These are phyloP conservation scores for Trissolcus basalis DNA, from an alignment of 1,140 invertebrate species.

Conservation along the genomic window DNA sequence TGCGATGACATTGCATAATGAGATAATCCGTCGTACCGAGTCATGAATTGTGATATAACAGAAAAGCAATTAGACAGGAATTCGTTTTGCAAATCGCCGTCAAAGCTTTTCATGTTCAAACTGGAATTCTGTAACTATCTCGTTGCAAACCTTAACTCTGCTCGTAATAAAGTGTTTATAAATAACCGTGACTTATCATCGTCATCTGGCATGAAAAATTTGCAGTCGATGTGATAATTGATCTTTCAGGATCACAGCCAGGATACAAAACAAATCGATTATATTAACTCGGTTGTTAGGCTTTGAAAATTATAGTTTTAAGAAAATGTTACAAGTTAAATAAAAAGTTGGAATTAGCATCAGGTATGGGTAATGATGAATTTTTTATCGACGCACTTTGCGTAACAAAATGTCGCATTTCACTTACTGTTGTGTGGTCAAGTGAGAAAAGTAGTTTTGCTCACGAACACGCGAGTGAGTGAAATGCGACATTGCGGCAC, in stretches of 20 bases:
- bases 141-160: too few species aligned
- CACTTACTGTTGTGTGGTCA: too few species aligned
- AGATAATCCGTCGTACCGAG: conserved; percentile 6
- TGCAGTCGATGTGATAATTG: conserved; percentile 24
- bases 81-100: not conserved
- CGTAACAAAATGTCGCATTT: too few species aligned
- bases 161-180: conserved; percentile 9
- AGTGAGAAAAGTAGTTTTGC: too few species aligned
- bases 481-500: too few species aligned
- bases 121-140: not conserved
- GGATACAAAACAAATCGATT: conserved; percentile 13
- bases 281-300: conserved; percentile 9
- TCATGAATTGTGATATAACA: conserved; percentile 20
- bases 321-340: not conserved
- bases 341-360: conserved; percentile 20
- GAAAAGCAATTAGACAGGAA: conserved; percentile 10
- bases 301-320: conserved; percentile 4
- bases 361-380: not conserved
- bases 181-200: conserved; percentile 14
- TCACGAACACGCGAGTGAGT: too few species aligned
- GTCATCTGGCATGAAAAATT: conserved; percentile 4
- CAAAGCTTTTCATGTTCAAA: not conserved
- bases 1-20: conserved; percentile 27
- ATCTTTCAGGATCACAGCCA: conserved; percentile 30
- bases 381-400: too few species aligned